Conservation (phyloP, 2,797 vertebrate species). For the Pseudomugil tenellus region DNA sequence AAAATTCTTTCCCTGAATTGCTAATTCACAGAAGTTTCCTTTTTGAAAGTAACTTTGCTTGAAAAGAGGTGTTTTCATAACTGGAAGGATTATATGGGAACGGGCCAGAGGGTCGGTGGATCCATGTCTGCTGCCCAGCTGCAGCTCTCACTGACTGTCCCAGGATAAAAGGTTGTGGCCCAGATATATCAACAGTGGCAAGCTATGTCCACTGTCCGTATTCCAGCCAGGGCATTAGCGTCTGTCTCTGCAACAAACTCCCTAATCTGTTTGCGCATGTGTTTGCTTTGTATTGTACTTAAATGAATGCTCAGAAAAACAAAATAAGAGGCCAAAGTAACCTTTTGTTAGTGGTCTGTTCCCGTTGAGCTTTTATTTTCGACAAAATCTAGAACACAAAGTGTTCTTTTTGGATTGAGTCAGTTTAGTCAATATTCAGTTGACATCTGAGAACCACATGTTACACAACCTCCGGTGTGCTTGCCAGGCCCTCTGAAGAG, state of each 20-base stretch:
- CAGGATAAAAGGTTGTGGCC: conserved; percentile 33
- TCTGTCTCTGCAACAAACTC: conserved; percentile 16
- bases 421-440: conserved; percentile 4
- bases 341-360: not conserved
- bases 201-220: not conserved
- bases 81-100: not conserved
- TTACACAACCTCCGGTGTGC: conserved; percentile 45
- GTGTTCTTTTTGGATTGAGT: conserved; percentile 14
- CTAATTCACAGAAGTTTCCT: not conserved
- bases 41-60: conserved; percentile 12
- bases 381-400: not conserved
- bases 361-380: not conserved
- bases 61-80: conserved; percentile 1
- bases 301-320: not conserved
- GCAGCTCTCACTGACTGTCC: conserved; percentile 19
- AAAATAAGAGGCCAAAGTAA: conserved; percentile 2
- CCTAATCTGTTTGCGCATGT: conserved; percentile 38
- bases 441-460: conserved; percentile 6
- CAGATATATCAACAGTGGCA: conserved; percentile 5
- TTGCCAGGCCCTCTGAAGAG: conserved; percentile 18
- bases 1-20: not conserved
- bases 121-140: conserved; percentile 30
- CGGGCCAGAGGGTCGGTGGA: not conserved
- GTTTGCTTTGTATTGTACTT: conserved; percentile 16
- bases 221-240: conserved; percentile 18